Evolutionary conservation across 2,113 vertebrate species (phyloP), one percentile per base, ranked within the genome.

Genomic region (Melanerpes formicivorus): DNA sequence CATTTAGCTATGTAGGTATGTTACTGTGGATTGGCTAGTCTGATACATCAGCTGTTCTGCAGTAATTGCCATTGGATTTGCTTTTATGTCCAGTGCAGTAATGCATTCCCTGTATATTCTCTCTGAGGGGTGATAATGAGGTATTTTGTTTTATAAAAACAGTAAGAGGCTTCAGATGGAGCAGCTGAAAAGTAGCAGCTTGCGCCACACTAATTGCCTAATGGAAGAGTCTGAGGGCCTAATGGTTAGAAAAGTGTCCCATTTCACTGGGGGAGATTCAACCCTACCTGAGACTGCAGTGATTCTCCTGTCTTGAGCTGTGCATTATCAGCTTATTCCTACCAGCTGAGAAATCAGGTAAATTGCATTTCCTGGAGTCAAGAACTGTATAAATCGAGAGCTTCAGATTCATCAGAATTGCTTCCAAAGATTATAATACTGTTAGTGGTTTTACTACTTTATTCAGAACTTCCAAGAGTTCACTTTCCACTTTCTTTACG

Each of bases 11-110:
- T 37, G 63, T 79, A 75, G 58, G 4, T 76, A 16, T 87, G 71
- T 92, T 92, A 48, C 87, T 65, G 32, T 37, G 74, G 55, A 55
- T 75, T 84, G 63, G 40, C 55, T 79, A 29, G 23, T 71, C 89
- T 63, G 67, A 63, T 63, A 46, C 55, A 79, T 91, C 71, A 91
- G 66, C 71, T 92, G 48, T 59, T 91, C 78, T 91, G 75, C 81
- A 73, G 42, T 95, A 93, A 93, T 89, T 89, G 84, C 81, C 8
- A 1, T 6, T 89, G 81, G 63, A 75, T 77, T 87, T 87, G 64
- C 87, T 93, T 93, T 90, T 70, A 81, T 88, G 95, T 92, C 80
- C 80, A 78, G 30, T 42, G 27, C 59, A 84, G 63, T 84, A 40
- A 79, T 50, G 58, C 6, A 11, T 82, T 74, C 60, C 21, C 52